Evolutionary conservation across 2,113 vertebrate species (phyloP), one percentile per base, ranked within the genome.

Genomic region (Lethenteron reissneri): DNA sequence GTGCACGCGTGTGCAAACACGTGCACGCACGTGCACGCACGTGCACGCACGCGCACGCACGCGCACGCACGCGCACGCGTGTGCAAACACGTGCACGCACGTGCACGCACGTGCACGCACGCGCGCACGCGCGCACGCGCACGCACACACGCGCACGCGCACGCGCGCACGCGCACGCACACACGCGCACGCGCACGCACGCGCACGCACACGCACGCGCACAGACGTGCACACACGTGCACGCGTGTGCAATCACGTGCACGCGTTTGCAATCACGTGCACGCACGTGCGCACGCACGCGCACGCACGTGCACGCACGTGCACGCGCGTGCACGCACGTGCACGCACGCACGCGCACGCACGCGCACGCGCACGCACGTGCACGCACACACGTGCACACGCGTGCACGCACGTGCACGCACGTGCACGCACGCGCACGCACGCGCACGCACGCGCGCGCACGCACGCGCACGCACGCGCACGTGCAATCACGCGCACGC

Each of bases 391-490:
- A 9, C 59, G 9, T 9, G 9, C 59, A 62, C 59, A 9, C 59
- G 9, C 59, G 59, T 9, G 59, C 59, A 62, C 59, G 59, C 59
- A 62, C 59, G 59, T 9, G 59, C 59, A 62, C 59, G 59, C 59
- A 62, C 59, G 59, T 9, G 59, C 59, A 62, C 59, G 59, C 59
- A 62, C 59, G 59, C 59, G 59, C 59, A 62, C 59, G 59, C 59
- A 62, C 59, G 59, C 59, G 59, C 59, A 62, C 59, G 59, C 59
- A 62, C 59, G 59, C 59, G 9, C 59, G 9, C 59, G 59, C 59
- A 62, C 59, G 59, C 59, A 62, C 59, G 9, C 59, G 59, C 59
- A 62, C 59, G 59, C 59, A 62, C 59, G 9, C 59, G 9, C 59
- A 62, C 59, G 59, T 9, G 59, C 59, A 62, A 9, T 9, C 59